Evolutionary conservation across 2,113 vertebrate species (phyloP).

Genomic region (Taxidea taxus): DNA sequence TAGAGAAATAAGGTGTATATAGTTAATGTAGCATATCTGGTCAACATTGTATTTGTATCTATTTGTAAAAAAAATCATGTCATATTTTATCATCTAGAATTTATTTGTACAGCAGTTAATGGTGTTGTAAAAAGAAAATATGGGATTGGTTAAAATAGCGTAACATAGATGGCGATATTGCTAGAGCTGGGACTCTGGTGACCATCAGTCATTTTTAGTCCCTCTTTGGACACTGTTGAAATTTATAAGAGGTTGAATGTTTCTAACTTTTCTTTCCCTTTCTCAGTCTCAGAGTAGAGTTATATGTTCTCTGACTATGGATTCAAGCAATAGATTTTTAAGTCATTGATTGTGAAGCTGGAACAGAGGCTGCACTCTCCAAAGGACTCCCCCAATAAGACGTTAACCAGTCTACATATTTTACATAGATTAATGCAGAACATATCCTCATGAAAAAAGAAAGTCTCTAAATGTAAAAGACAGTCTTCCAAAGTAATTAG

Average conservation of each 20-base stretch:
- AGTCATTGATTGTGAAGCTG: constrained; percentile 43
- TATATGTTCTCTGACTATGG: constrained; percentile 56
- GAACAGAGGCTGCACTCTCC: constrained; percentile 26
- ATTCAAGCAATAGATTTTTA: constrained; percentile 70
- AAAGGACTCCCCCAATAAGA: constrained; percentile 33
- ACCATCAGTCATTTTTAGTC: constrained; percentile 76
- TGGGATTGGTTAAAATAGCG: constrained; percentile 82
- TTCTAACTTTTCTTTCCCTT: constrained; percentile 66
- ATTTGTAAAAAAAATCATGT: constrained; percentile 84
- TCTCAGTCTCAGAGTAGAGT: constrained; percentile 58
- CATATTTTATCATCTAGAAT: constrained; percentile 83
- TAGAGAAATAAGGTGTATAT: constrained; percentile 82
- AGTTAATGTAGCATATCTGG: constrained; percentile 83
- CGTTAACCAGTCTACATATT: constrained; percentile 18
- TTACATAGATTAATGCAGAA: constrained; percentile 37
- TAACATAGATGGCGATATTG: constrained; percentile 82
- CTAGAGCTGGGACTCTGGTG: constrained; percentile 87
- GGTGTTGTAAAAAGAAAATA: constrained; percentile 78
- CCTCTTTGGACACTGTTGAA: constrained; percentile 77
- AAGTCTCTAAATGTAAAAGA: constrained; percentile 41
- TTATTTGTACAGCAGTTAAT: constrained; percentile 85
- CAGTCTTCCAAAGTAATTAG: constrained; percentile 71
- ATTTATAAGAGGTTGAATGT: constrained; percentile 77
- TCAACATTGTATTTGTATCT: constrained; percentile 84
- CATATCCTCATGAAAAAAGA: neutral